A percentile compares a stretch with the other conserved stretches of the same genome.
phyloP scores from a whole-genome alignment of 2,888 invertebrate species.

The Hyalella azteca region DNA sequence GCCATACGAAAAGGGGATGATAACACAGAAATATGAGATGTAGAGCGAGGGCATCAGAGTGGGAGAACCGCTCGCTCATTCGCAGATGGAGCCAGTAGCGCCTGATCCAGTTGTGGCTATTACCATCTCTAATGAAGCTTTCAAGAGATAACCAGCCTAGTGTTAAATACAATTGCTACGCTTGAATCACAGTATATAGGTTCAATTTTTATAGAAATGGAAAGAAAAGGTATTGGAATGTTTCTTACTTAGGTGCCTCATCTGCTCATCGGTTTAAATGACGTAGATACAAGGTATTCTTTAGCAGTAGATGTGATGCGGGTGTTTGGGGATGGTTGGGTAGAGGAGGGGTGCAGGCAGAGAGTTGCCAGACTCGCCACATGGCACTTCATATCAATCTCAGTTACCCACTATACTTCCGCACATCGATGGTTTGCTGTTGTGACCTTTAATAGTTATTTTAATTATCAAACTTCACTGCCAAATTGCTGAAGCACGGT shows the following conservation, averaged over 20 bases:
- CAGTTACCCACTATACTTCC: background rate
- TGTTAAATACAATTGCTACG: background rate
- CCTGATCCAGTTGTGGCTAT: background rate
- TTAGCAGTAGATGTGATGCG: background rate
- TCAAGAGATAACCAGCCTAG: background rate
- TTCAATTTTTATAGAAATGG: background rate
- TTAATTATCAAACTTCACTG: background rate
- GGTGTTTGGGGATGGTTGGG: background rate
- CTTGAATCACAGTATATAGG: background rate
- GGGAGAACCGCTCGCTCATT: slow-evolving; percentile 2
- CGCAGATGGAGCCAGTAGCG: slow-evolving; percentile 2
- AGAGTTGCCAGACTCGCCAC: slow-evolving; percentile 4
- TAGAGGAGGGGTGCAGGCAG: slow-evolving; percentile 3
- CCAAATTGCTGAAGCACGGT: background rate
- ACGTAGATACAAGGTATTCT: background rate
- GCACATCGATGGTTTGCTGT: background rate
- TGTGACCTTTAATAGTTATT: background rate
- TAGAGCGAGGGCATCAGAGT: background rate
- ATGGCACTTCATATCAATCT: background rate
- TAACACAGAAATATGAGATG: background rate
- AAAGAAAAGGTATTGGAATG: background rate
- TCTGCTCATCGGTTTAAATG: background rate
- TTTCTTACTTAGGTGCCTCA: too few species aligned
- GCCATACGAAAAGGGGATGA: background rate
- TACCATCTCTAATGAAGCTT: too few species aligned